Evolutionary conservation across 2,797 vertebrate species (phyloP), one percentile per base, ranked within the genome.

Genomic region (Centropyge bicolor): DNA sequence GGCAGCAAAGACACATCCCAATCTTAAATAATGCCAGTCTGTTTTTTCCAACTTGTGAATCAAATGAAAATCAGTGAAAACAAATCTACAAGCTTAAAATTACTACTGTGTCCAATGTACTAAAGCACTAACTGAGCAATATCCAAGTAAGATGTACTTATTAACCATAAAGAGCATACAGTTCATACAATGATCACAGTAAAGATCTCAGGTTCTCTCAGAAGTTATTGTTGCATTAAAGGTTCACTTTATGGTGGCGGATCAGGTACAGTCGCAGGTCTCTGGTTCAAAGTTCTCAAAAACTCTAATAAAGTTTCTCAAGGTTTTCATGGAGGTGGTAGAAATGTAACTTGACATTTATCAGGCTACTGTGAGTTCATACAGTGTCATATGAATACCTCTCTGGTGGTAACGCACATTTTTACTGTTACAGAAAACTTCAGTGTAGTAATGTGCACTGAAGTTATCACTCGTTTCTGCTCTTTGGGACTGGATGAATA

Each of bases 401-500:
- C 74, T 57, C 68, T 71, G 19, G 57, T 20, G 4, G n/a, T 46
- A 71, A 69, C 5, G 35, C 62, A 73, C 56, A 75, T 74, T 67
- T 78, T 2, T 64, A 72, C 43, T 84, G 78, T 82, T 73, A 43
- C 51, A 76, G 69, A 41, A 73, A 78, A 62, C 13, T 9, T 74
- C 14, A 56, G 12, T 70, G 31, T 61, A 61, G 45, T 56, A 17
- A 48, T 91, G 38, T 78, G 62, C 61, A 45, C 45, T 51, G 38
- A 60, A 66, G 38, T 45, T 59, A 43, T 65, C 10, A 19, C 52
- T 84, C 7, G 56, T 82, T 63, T 86, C 38, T 89, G 51, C 57
- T 88, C 69, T 73, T 65, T 61, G 68, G 51, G 55, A 74, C 46
- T 83, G 38, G 78, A 70, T 86, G 38, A 80, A 76, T 63, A 65